Percentiles rank a stretch among this genome's conserved stretches.
Conservation (phyloP, 2,888 invertebrate species). For the Ligdia adustata region DNA sequence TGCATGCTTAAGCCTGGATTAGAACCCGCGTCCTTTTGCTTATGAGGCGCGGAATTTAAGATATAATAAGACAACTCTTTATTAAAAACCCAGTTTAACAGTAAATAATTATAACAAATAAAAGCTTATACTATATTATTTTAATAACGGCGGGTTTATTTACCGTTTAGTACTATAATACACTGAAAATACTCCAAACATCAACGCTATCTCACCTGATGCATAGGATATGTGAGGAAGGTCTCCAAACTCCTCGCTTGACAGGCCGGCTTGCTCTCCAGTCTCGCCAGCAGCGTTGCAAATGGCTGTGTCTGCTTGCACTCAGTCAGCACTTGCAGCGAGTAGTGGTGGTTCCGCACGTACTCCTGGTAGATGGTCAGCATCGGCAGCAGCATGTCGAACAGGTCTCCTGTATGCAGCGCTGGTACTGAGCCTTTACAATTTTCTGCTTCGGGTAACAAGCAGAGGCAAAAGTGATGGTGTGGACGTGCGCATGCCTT, state of each 20-base stretch:
- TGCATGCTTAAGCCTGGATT: too few relatives aligned
- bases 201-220: slow-evolving; percentile 82
- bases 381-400: slow-evolving; percentile 97
- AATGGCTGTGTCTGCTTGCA: slow-evolving; percentile 94
- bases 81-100: too few relatives aligned
- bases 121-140: too few relatives aligned
- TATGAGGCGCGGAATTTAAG: too few relatives aligned
- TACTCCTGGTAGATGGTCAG: slow-evolving; percentile 97
- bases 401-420: slow-evolving; percentile 90
- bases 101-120: too few relatives aligned
- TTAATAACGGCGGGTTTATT: too few relatives aligned
- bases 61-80: too few relatives aligned
- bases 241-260: slow-evolving; percentile 94
- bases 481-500: slow-evolving; percentile 21
- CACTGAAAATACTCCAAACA: too few relatives aligned
- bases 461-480: slow-evolving; percentile 24
- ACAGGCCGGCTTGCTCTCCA: slow-evolving; percentile 94
- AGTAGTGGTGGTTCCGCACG: slow-evolving; percentile 97
- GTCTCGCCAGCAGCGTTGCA: slow-evolving; percentile 89
- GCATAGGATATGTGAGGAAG: slow-evolving; percentile 97
- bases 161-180: too few relatives aligned
- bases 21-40: too few relatives aligned
- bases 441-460: slow-evolving; percentile 25
- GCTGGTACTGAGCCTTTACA: slow-evolving; percentile 47
- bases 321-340: slow-evolving; percentile 95